Conservation (phyloP, 2,113 vertebrate species). For the Corydoras sp. region DNA sequence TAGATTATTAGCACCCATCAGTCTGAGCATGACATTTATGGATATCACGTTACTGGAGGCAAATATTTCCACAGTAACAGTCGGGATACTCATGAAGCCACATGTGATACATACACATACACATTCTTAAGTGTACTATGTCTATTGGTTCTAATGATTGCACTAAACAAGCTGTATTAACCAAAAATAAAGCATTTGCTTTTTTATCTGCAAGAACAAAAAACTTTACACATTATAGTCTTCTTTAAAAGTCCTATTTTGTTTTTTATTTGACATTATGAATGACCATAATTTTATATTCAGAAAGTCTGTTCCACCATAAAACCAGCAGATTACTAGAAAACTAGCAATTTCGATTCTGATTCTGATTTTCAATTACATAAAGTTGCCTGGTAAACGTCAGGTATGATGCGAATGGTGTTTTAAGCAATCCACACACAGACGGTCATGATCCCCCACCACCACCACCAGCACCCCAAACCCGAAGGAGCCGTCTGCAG, state of each 20-base stretch:
- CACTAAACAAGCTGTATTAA: no score
- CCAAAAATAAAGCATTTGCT: no score
- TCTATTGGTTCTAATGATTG: no score
- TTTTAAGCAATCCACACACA: conserved; percentile 27
- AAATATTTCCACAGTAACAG: no score
- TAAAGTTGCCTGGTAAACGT: conserved; percentile 60
- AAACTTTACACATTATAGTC: no score
- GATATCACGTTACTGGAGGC: conserved; percentile 1
- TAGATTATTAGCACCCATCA: conserved; percentile 7
- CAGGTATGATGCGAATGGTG: conserved; percentile 47
- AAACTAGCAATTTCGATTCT: background rate
- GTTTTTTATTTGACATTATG: no score
- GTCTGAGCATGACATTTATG: conserved; percentile 20
- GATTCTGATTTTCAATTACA: conserved; percentile 26
- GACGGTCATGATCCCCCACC: conserved; percentile 7
- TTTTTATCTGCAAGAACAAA: no score
- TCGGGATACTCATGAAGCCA: background rate
- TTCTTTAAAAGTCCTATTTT: no score
- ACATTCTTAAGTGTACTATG: background rate
- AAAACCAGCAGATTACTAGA: no score
- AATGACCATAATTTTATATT: no score
- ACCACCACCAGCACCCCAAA: no score
- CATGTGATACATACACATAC: background rate
- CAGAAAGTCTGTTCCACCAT: no score
- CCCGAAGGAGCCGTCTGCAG: conserved; percentile 52